These are phyloP conservation scores for Adelognathus sp. DNA, from an alignment of 2,888 invertebrate species.

Conservation along the genomic window DNA sequence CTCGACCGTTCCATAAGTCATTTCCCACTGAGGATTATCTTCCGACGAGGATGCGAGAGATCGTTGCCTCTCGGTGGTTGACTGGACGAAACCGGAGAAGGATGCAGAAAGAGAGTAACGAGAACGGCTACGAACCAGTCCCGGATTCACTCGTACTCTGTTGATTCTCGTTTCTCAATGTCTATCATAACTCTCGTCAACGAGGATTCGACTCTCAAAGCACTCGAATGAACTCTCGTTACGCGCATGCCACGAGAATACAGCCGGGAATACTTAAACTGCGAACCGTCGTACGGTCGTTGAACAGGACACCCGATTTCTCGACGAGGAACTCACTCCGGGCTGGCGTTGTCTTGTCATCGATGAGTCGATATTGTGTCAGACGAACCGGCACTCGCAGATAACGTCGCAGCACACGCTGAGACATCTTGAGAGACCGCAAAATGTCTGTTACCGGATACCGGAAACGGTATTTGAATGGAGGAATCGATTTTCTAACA, in stretches of 20 bases:
- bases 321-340: no score
- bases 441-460: no score
- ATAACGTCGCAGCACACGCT: background rate
- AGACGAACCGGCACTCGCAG: background rate
- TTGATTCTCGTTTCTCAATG: slow-evolving; percentile 33
- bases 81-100: slow-evolving; percentile 35
- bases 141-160: slow-evolving; percentile 18
- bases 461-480: no score
- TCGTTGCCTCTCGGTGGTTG: slow-evolving; percentile 44
- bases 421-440: no score
- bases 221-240: slow-evolving; percentile 35
- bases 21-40: slow-evolving; percentile 58
- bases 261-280: background rate
- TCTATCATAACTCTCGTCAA: slow-evolving; percentile 42
- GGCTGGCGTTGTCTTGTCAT: no score
- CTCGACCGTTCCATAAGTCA: slow-evolving; percentile 57
- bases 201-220: slow-evolving; percentile 43
- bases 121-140: background rate
- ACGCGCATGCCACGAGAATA: background rate
- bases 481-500: no score
- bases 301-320: background rate
- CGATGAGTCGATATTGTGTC: slow-evolving; percentile 23
- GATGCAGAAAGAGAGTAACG: slow-evolving; percentile 5
- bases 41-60: slow-evolving; percentile 32
- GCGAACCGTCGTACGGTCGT: background rate